Conservation (phyloP, 1,140 invertebrate genomes). For the Drosophila sp. region DNA sequence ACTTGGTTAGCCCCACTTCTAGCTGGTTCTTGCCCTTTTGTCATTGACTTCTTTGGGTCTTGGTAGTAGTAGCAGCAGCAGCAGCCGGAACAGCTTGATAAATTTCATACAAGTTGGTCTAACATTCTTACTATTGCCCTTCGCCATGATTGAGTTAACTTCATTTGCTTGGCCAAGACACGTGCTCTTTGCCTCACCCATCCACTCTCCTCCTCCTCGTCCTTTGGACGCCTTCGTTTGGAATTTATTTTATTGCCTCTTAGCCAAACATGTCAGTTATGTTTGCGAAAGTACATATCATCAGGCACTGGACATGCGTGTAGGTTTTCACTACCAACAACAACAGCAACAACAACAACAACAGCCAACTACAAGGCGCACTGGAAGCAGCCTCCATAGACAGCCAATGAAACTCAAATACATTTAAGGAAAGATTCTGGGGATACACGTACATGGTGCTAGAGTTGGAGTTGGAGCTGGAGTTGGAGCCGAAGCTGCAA, state of each 20-base stretch:
- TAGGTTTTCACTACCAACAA: conserved; percentile 60
- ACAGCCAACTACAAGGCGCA: conserved; percentile 7
- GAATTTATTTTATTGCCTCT: conserved; percentile 78
- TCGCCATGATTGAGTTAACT: conserved; percentile 75
- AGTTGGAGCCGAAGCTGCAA: conserved; percentile 41
- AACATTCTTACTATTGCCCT: conserved; percentile 74
- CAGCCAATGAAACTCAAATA: conserved; percentile 51
- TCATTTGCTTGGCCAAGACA: conserved; percentile 69
- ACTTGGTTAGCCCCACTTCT: conserved; percentile 44
- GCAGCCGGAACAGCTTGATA: conserved; percentile 56
- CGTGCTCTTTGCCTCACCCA: conserved; percentile 40
- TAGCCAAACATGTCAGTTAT: conserved; percentile 81
- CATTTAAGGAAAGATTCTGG: conserved; percentile 33
- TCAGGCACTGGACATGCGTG: conserved; percentile 75
- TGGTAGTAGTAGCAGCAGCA: conserved; percentile 27
- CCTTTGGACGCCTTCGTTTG: conserved; percentile 5
- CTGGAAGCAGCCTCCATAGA: conserved; percentile 33
- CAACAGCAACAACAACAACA: conserved; percentile 25
- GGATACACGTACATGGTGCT: not conserved
- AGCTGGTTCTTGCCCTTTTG: conserved; percentile 7
- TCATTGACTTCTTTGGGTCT: not conserved
- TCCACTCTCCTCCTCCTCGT: not conserved
- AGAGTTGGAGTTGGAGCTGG: not conserved
- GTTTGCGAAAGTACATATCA: conserved; percentile 80
- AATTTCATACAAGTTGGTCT: conserved; percentile 75